Evolutionary conservation across 1,140 invertebrate genomes (phyloP), one percentile per base, ranked within the genome.

Genomic region (Galleria mellonella): DNA sequence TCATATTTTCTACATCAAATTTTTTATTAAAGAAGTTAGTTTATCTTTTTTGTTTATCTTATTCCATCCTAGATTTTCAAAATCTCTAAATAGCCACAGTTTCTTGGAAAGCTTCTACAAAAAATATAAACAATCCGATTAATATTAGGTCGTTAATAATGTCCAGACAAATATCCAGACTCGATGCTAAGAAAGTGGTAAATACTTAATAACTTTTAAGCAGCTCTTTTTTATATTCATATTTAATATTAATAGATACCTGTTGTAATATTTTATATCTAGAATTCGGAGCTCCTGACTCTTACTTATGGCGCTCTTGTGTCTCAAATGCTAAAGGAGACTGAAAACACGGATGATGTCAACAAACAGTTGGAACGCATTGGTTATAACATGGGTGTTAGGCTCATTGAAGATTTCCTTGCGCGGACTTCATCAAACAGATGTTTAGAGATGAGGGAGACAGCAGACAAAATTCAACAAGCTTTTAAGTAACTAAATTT

Each of bases 281-380:
- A 98, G 96, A 98, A 97, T 89, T 96, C 96, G 5, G 98, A 99
- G 79, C 87, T 99, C 32, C 95, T 99, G 63, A 98, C 96, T 1
- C 87, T 99, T 27, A 99, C 98, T 2, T 99, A 99, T 87, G 98
- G 98, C 32, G 95, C 98, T 2, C 83, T 99, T 11, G 97, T 99
- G 0, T 93, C 96, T 9, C 98, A 99, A 87, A 92, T 99, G 72
- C 83, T 99, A 10, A 97, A 98, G 85, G 98, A 99, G 87, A 96
- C 96, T 71, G 98, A 99, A 79, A 98, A 97, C 87, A 91, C 96
- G 13, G 98, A 99, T 37, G 98, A 99, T 88, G 95, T 97, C 0
- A 97, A 97, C 71, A 97, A 97, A 73, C 96, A 97, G 69, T 81
- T 98, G 28, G 96, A 98, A 63, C 86, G 95, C 71, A 95, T 98